Base-by-base conservation (phyloP, 1,140 invertebrate genomes). In the Neomicropteryx cornuta region DNA sequence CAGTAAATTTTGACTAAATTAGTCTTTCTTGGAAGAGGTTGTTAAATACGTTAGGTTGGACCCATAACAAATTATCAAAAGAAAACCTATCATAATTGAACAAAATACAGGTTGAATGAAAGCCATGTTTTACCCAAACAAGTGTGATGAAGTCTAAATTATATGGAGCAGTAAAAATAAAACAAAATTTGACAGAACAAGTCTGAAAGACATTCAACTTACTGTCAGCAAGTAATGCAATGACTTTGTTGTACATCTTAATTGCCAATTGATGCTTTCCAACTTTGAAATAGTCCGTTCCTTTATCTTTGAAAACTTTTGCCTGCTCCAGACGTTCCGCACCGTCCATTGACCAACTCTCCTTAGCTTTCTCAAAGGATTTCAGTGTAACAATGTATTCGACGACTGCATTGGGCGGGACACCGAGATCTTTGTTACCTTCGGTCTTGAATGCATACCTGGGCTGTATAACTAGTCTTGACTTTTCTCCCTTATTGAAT, bases 261-360 rank as follows among this genome's bases (percentile, higher is more conserved):
- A 83, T 71, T n/a, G 94, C 91, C 38, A 91, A 42, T 31, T 66
- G 57, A 47, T 76, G 83, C 53, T 93, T 89, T 34, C 68, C 75
- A 2, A 70, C 63, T 59, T 92, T 94, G 49, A 96, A 95, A 59
- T 88, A 97, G 24, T 77, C 73, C 0, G 89, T 96, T 33, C 92
- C 94, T 60, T 89, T 94, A 33, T 87, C 82, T 67, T 97, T 97
- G 28, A 76, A 81, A 4, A 83, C 65, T 56, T 83, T 81, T 1
- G 86, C 79, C 49, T 87, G 79, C 37, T 86, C 79, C 13, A 97
- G 48, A 54, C 86, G 87, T 54, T 95, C 83, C 4, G 70, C 55
- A 11, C 60, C 67, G 40, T 86, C 80, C 66, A 97, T 71, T 20
- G 80, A 75, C 88, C 88, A 97, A n/a, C 63, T 59, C 45, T 88